Evolutionary conservation across 2,797 vertebrate genomes (phyloP).

Genomic region (Lutjanus campechanus): DNA sequence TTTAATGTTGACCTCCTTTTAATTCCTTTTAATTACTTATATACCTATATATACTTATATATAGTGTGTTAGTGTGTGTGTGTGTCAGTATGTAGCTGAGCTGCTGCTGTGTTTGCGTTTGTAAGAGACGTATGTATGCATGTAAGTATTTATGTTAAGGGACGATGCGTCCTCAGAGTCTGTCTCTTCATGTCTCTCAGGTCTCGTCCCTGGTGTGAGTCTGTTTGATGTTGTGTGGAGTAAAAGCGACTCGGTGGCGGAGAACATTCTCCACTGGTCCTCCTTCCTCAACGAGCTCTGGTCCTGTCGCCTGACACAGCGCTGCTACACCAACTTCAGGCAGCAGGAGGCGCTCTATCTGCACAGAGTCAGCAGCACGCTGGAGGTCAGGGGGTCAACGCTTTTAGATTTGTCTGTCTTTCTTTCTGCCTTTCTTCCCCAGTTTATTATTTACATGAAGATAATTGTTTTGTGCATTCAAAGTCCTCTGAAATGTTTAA

Average conservation of each 20-base stretch:
- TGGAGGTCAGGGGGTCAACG: conserved; percentile 45
- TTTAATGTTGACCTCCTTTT: too few relatives aligned
- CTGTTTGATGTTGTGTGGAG: conserved; percentile 27
- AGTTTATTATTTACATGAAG: not conserved
- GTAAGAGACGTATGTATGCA: too few relatives aligned
- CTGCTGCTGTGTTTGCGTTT: too few relatives aligned
- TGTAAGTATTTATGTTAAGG: too few relatives aligned
- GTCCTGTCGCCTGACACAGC: not conserved
- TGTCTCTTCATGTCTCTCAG: not conserved
- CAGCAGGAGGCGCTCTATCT: conserved; percentile 62
- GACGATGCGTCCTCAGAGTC: too few relatives aligned
- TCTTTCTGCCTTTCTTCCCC: not conserved
- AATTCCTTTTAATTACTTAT: too few relatives aligned
- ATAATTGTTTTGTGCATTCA: too few relatives aligned
- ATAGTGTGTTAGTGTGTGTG: too few relatives aligned
- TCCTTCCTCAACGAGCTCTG: not conserved
- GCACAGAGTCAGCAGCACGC: conserved; percentile 8
- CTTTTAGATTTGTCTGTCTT: too few relatives aligned
- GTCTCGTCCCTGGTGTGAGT: not conserved
- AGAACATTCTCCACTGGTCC: conserved; percentile 21
- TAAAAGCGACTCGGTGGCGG: not conserved
- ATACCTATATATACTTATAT: too few relatives aligned
- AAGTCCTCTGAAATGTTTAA: too few relatives aligned
- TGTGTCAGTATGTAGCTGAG: too few relatives aligned
- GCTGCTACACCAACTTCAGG: conserved; percentile 40